Evolutionary conservation across 2,888 invertebrate genomes (phyloP), one percentile per base, ranked within the genome.

Genomic region (Lordiphosa fenestrarum): DNA sequence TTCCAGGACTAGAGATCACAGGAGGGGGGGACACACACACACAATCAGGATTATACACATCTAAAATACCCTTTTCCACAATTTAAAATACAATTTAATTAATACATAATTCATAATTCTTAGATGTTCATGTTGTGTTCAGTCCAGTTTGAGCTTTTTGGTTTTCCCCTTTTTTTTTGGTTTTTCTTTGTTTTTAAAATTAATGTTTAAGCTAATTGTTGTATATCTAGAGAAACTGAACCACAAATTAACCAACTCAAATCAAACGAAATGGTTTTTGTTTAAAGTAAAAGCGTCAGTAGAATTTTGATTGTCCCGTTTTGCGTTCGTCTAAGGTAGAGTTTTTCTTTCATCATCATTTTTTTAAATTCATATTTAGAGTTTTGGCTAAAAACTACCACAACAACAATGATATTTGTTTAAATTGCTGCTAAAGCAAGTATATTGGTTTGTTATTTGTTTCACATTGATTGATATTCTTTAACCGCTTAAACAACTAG

Each of bases 81-180:
- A 69, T 54, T n/a, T 51, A 61, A 54, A 84, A 76, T 80, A 73
- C 56, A 80, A 73, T 80, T 57, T 46, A 73, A 73, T 71, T 64
- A 66, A 30, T 63, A 60, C 60, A 68, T 68, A 77, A 73, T 73
- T 2, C 6, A 63, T 66, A 76, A 71, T 60, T 76, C 72, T 77
- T 74, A 84, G 84, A 76, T 84, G 84, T 84, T 15, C 15, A 15
- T 15, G 15, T 15, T 15, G 15, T 15, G 15, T 15, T 86, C 86
- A 87, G 86, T 87, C 88, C 80, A 86, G 82, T 86, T 87, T 87
- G 86, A 88, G 86, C 86, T 86, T 81, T n/a, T 81, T 76, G 53
- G 66, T 61, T 81, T 81, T 81, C 63, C 84, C 85, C 81, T 58
- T 70, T 82, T 62, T 36, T 64, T 36, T 41, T 6, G 23, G 3